Base-by-base conservation (phyloP, 2,113 vertebrate species). In the Nestor notabilis region DNA sequence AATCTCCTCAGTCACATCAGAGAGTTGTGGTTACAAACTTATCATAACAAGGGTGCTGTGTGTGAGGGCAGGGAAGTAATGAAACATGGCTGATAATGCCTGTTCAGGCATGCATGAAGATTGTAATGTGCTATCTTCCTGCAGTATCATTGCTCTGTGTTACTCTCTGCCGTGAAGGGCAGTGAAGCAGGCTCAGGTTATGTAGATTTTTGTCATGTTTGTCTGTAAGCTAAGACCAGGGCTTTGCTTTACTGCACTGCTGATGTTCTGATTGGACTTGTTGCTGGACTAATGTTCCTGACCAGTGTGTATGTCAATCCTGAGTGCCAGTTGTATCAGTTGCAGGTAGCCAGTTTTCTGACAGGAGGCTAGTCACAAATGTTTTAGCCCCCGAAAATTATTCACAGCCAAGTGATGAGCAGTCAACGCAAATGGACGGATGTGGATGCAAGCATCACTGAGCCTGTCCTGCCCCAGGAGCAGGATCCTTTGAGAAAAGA, bases 401-500 rank as follows among this genome's bases (percentile, higher is more conserved):
- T 35, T 66, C 52, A 39, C 39, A 80, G 6, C 29, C 27, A 25
- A 76, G 35, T 2, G 1, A 33, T 37, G 9, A 68, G 35, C 49
- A 70, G 39, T 18, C 29, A 1, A 0, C 7, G 5, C 20, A 43
- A 11, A 61, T 15, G 12, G 23, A 46, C 0, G 1, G 6, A 13
- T n/a, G 6, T 29, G 23, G 44, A 33, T 44, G 9, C 37, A 39
- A 20, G 16, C 56, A 8, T 70, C 9, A 2, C 13, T 44, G 17
- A 44, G 6, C 43, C 28, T 43, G 41, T 21, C 29, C 10, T 39
- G 15, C 35, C 28, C 13, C 58, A 44, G 23, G 14, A 82, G 19
- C 7, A 66, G 43, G 28, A 55, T 61, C 24, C 27, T 75, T 31
- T 44, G 29, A 69, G 31, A 46, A 14, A 16, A 49, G 10, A 64